These are phyloP conservation scores for Cephus sareptanus DNA, from an alignment of 2,888 invertebrate species.

Conservation along the genomic window DNA sequence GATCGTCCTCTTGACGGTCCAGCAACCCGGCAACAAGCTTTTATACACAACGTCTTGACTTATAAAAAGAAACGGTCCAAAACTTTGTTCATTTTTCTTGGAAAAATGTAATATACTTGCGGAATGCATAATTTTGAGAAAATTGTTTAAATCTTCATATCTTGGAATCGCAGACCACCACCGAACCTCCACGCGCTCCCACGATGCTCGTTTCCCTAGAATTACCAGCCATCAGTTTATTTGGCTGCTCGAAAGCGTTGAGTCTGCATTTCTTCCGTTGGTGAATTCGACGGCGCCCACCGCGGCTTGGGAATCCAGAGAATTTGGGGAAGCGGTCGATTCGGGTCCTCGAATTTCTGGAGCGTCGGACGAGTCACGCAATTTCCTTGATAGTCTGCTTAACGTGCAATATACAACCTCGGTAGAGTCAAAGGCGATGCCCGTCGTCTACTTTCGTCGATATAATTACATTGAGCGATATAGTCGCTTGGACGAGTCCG, in stretches of 20 bases:
- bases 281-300: too few relatives aligned
- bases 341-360: neutral
- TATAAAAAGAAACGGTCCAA: too few relatives aligned
- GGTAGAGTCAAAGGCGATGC: slow-evolving; percentile 57
- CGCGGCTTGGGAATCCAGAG: neutral
- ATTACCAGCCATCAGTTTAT: too few relatives aligned
- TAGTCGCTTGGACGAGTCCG: slow-evolving; percentile 27
- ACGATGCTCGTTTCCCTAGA: too few relatives aligned
- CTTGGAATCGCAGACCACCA: too few relatives aligned
- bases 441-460: slow-evolving; percentile 49
- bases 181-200: too few relatives aligned
- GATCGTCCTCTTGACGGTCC: slow-evolving; percentile 22
- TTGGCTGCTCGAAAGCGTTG: too few relatives aligned
- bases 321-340: neutral
- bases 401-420: slow-evolving; percentile 46
- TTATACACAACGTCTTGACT: too few relatives aligned
- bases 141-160: slow-evolving; percentile 43
- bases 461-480: slow-evolving; percentile 50
- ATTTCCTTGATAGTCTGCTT: slow-evolving; percentile 56
- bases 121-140: slow-evolving; percentile 59
- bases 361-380: slow-evolving; percentile 23
- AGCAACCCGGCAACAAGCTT: too few relatives aligned
- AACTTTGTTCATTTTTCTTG: too few relatives aligned
- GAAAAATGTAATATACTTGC: slow-evolving; percentile 48
- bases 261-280: too few relatives aligned